Evolutionary conservation across 2,888 invertebrate genomes (phyloP), one percentile per base, ranked within the genome.

Genomic region (Gortyna flavago): DNA sequence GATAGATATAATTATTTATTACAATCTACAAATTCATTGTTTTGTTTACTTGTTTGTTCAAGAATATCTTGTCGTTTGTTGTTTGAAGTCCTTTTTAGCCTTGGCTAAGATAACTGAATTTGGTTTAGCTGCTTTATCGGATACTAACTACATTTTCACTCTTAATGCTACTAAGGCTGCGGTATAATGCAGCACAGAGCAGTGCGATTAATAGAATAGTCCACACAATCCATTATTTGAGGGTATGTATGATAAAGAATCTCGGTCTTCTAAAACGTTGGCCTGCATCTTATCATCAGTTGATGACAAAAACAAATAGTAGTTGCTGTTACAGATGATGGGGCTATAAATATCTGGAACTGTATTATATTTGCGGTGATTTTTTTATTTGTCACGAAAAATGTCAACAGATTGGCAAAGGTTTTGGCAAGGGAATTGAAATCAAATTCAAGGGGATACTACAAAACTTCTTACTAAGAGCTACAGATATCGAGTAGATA

Each of bases 11-110:
- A 74, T 79, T 79, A 38, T 69, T 69, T 59, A 70, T 61, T 76
- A 70, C 48, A 64, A 79, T 61, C 71, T 72, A 72, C 59, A 51
- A 79, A 80, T 76, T 71, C 66, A 75, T 72, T 75, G 75, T 65
- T 69, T 73, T 77, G 70, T 78, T 82, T 62, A 48, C 8, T 61
- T 29, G 16, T 51, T 73, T 71, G 54, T 48, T 59, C 6, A 48
- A 6, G 13, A 69, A 68, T 61, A 25, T 67, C 8, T 78, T 59
- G 32, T 21, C 32, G n/a, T 38, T 61, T 13, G 11, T 13, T 48
- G 25, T 57, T 51, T 54, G 25, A 32, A 73, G 13, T 51, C 18
- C 2, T 29, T 48, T 9, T 35, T 35, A 18, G 48, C 1, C 2
- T 35, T 29, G 1, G 9, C 2, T 54, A 41, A 18, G 51, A 29